These are phyloP conservation scores for Trimorus sp. DNA, from an alignment of 2,888 invertebrate genomes.

Conservation along the genomic window DNA sequence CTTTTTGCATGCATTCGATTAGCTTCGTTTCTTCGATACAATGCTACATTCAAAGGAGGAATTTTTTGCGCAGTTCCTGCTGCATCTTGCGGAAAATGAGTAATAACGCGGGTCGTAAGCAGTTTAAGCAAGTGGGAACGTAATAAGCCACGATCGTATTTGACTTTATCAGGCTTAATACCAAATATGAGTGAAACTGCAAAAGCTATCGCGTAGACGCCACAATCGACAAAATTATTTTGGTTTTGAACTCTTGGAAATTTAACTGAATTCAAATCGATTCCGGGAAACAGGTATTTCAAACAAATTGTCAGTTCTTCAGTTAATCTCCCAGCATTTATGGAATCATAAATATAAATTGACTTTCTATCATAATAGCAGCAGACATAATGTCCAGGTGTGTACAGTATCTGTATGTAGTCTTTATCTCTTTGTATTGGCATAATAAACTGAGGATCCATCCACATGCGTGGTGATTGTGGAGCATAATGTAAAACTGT, in stretches of 20 bases:
- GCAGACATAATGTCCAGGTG: not conserved
- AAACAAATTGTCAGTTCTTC: not conserved
- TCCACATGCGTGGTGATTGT: too few species aligned
- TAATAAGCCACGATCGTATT: not conserved
- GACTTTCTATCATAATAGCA: not conserved
- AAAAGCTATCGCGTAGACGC: not conserved
- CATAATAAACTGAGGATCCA: too few species aligned
- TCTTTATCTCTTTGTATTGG: too few species aligned
- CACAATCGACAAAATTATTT: not conserved
- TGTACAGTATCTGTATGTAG: too few species aligned
- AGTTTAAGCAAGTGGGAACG: not conserved
- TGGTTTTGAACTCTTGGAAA: conserved; percentile 6
- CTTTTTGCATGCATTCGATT: too few species aligned
- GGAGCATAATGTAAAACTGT: too few species aligned
- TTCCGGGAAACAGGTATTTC: not conserved
- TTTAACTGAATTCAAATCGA: conserved; percentile 1
- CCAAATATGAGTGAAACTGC: not conserved
- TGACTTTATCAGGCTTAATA: not conserved
- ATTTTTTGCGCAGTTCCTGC: not conserved
- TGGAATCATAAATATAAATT: not conserved
- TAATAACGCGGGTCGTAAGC: not conserved
- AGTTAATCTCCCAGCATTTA: not conserved
- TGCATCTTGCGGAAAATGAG: conserved; percentile 3
- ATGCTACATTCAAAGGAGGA: not conserved
- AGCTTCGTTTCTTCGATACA: too few species aligned